Conservation (phyloP, 1,140 invertebrate species). For the Apolygus lucorum region DNA sequence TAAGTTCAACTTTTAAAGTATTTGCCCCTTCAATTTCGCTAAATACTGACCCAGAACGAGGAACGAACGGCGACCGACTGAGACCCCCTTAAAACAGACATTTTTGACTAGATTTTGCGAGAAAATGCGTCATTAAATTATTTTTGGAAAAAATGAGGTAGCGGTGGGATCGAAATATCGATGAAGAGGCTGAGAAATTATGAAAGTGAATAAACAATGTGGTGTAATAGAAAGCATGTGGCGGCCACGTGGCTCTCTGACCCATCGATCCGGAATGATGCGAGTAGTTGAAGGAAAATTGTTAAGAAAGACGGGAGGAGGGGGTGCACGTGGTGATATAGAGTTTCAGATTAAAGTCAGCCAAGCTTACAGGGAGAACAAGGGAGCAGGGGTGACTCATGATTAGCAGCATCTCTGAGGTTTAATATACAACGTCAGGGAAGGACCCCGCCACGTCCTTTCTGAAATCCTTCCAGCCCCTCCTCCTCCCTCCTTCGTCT, state of each 20-base stretch:
- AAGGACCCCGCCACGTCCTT: background rate
- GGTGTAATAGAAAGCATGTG: no score
- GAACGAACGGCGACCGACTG: no score
- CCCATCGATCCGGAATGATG: background rate
- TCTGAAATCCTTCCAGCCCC: background rate
- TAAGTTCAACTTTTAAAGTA: no score
- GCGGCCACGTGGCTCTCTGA: background rate
- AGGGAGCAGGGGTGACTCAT: background rate
- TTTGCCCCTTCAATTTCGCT: no score
- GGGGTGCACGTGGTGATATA: background rate
- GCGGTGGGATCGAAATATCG: no score
- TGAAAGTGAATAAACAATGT: no score
- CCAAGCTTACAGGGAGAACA: background rate
- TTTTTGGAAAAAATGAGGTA: no score
- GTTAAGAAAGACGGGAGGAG: background rate
- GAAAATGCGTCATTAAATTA: no score
- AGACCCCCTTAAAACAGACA: no score
- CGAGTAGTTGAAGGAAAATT: background rate
- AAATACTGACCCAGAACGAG: no score
- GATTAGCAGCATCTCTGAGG: background rate
- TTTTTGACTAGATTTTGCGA: no score
- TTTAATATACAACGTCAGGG: background rate
- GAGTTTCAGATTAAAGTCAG: background rate
- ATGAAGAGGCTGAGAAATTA: no score
- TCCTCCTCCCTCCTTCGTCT: background rate